Evolutionary conservation across 37 sponge, comb jelly and placozoan species (phyloP), one percentile per base, ranked within the genome.

Genomic region (Beroe ovata): DNA sequence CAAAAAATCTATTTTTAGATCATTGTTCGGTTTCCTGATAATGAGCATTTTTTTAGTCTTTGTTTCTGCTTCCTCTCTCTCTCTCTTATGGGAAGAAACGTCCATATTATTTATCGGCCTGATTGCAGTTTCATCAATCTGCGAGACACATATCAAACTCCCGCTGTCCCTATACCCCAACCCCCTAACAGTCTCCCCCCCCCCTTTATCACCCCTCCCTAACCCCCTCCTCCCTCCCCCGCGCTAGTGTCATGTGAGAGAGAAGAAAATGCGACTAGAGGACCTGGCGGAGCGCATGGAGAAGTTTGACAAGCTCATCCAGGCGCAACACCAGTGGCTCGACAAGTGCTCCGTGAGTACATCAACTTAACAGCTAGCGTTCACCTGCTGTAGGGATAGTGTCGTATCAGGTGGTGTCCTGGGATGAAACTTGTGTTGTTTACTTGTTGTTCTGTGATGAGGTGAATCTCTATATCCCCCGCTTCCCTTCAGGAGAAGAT

Each of bases 271-370:
- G 42, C 26, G 84, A 23, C 38, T 77, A n/a, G 84, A 77, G 28
- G 84, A 77, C 38, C 54, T 77, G 28, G 16, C 84, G 11, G 84
- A 77, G 20, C 42, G 54, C 28, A 77, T 77, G 84, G 84, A 77
- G 42, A 77, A 77, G 54, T 77, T 77, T 36, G 84, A 77, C 38
- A 77, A 77, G 28, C 84, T 77, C 14, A 41, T 77, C 41, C 42
- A 77, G 84, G 84, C 54, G 0, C 84, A 77, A 40, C 84, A 77
- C 38, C 84, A 77, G 16, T 77, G 84, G 84, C 84, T 77, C 14
- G 22, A 77, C 23, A 11, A 38, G 41, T 77, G 84, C 54, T 42
- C 54, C 38, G 84, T 29, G 38, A 69, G 71, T 69, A 29, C 6
- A 35, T 11, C n/a, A n/a, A n/a, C n/a, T n/a, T n/a, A n/a, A n/a